Conservation (phyloP, 2,888 invertebrate genomes). For the Hypercompe scribonia region DNA sequence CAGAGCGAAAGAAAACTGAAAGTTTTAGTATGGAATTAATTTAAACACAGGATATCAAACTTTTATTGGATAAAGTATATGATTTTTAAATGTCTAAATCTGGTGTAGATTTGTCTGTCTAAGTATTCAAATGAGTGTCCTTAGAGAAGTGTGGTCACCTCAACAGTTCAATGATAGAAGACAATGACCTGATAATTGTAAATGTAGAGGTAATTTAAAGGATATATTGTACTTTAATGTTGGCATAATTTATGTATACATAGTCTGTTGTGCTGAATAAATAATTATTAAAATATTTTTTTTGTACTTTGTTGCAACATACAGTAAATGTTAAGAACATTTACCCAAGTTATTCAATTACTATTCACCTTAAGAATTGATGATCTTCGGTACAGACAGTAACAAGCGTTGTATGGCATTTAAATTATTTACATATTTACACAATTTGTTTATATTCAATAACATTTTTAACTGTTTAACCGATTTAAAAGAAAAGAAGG, state of each 20-base stretch:
- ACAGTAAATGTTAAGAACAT: too few species aligned
- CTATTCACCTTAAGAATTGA: neutral
- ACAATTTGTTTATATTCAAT: neutral
- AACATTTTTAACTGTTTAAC: neutral
- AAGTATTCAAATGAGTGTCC: neutral
- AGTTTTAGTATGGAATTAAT: neutral
- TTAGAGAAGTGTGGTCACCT: constrained; percentile 31
- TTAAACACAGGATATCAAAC: neutral
- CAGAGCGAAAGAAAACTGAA: neutral
- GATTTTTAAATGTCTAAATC: neutral
- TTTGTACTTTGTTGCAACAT: neutral
- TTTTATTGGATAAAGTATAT: neutral
- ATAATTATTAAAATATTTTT: neutral
- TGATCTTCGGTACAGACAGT: neutral
- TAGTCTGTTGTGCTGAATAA: neutral
- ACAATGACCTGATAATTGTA: constrained; percentile 38
- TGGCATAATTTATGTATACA: constrained; percentile 26
- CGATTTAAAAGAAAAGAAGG: neutral
- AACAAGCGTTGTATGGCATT: neutral
- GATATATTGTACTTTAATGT: constrained; percentile 34
- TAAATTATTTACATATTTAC: too few species aligned
- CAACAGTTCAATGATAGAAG: constrained; percentile 30
- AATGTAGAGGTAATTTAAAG: constrained; percentile 36
- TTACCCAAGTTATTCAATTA: neutral
- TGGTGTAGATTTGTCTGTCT: neutral